These are phyloP conservation scores for Synanthedon tipuliformis DNA, from an alignment of 2,888 invertebrate genomes.

Conservation along the genomic window DNA sequence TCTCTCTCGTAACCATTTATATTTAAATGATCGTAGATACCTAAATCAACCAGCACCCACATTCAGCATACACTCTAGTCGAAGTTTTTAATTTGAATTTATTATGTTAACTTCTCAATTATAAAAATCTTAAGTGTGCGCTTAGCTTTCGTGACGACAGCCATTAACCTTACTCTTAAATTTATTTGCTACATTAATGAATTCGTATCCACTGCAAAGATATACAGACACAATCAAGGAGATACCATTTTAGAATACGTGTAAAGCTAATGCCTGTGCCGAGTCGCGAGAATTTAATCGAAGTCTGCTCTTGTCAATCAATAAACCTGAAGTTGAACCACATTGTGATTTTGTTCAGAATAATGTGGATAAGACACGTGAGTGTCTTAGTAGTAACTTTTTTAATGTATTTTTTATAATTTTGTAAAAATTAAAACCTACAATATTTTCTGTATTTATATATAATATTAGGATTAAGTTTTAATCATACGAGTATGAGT, in stretches of 20 bases:
- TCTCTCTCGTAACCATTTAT: too few relatives aligned
- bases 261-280: slow-evolving; percentile 47
- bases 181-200: slow-evolving; percentile 23
- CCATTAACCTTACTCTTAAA: slow-evolving; percentile 13
- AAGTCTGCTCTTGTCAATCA: slow-evolving; percentile 64
- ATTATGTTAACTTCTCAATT: background rate
- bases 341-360: slow-evolving; percentile 25
- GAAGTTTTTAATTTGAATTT: background rate
- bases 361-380: slow-evolving; percentile 27
- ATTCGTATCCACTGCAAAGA: slow-evolving; percentile 11
- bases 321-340: slow-evolving; percentile 45
- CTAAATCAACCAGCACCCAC: background rate
- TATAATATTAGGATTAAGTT: too few relatives aligned
- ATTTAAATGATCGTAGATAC: too few relatives aligned
- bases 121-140: slow-evolving; percentile 6
- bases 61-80: background rate
- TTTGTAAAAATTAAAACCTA: too few relatives aligned
- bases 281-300: slow-evolving; percentile 56
- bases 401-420: too few relatives aligned
- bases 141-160: slow-evolving; percentile 11
- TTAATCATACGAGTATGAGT: too few relatives aligned
- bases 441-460: too few relatives aligned
- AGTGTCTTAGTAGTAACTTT: too few relatives aligned
- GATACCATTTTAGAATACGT: slow-evolving; percentile 27
- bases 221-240: slow-evolving; percentile 10